Evolutionary conservation across 2,888 invertebrate species (phyloP), one percentile per base, ranked within the genome.

Genomic region (Eupithecia inturbata): DNA sequence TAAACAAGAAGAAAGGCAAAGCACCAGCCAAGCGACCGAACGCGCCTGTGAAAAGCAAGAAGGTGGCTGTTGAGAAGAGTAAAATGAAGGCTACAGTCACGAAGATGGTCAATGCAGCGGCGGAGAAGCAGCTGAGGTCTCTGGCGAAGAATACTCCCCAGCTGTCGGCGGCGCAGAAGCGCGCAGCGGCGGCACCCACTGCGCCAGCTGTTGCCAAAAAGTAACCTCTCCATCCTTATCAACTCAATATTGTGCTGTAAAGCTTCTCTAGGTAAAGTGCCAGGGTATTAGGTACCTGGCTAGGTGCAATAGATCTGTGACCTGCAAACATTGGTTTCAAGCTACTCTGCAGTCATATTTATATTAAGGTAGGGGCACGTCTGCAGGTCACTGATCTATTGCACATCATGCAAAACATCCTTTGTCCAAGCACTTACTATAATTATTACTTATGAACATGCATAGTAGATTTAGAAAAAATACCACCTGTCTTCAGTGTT

Each of bases 31-130:
- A 96, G 84, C 92, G 96, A 78, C 94, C 91, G 74, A 96, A 96
- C 88, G 95, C 96, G 33, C 97, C 97, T 0, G 95, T 95, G 28
- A 95, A 95, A 73, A 95, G 96, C 53, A 97, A 96, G 83, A 95
- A 95, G 19, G 67, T 75, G 81, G 94, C 94, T 73, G 90, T 95
- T 69, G 96, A 96, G 84, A 88, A 95, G 0, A 95, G 95, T 80
- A 96, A 96, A 83, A 91, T 97, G 85, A 97, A 96, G 83, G 95
- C 95, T 78, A 95, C 95, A 71, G 95, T 97, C 19, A 95, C 96
- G 9, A 96, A 96, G 88, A 96, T 96, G 85, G 96, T 97, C n/a
- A 97, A 97, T 84, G 95, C 95, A 82, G 95, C 95, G 3, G 95
- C 96, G 68, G 97, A 97, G 86, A 89, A 96, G 79, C 96, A 97